Evolutionary conservation across 2,113 vertebrate genomes (phyloP).

Genomic region (Myxocyprinus asiaticus): DNA sequence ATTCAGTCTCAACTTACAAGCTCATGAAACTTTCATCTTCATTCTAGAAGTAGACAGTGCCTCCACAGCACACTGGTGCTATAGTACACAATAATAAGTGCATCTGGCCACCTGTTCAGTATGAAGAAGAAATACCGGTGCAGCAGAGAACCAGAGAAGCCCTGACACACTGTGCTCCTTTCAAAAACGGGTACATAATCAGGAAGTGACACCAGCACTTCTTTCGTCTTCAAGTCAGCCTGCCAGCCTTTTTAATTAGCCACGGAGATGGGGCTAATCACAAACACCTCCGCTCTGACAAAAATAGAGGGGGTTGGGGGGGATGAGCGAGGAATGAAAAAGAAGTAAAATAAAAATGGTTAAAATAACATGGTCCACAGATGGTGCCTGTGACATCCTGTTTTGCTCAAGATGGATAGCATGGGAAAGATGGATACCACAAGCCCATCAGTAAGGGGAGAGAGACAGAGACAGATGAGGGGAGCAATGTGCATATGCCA

Average conservation of each 20-base stretch:
- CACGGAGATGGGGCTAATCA: conserved; percentile 32
- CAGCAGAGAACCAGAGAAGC: background rate
- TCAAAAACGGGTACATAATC: conserved; percentile 31
- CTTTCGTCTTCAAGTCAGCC: conserved; percentile 3
- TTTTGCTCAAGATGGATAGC: conserved; percentile 46
- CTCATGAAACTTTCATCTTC: background rate
- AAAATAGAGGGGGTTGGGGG: background rate
- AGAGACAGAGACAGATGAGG: conserved; percentile 45
- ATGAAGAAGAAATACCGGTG: conserved; percentile 13
- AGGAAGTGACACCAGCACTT: conserved; percentile 17
- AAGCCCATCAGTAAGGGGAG: conserved; percentile 47
- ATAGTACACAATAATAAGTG: background rate
- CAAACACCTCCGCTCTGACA: conserved; percentile 24
- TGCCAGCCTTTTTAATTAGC: conserved; percentile 41
- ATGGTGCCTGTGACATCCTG: conserved; percentile 38
- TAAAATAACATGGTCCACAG: conserved; percentile 39
- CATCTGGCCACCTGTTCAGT: conserved; percentile 34
- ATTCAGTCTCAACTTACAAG: background rate
- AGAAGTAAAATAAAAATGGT: conserved; percentile 18
- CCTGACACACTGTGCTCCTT: conserved; percentile 2
- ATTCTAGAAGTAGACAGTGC: background rate
- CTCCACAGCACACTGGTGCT: background rate
- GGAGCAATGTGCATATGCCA: conserved; percentile 32
- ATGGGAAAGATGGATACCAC: conserved; percentile 24
- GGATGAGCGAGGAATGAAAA: conserved; percentile 1